phyloP scores from a whole-genome alignment of 2,797 vertebrate genomes.

The Phalloptychus januarius region DNA sequence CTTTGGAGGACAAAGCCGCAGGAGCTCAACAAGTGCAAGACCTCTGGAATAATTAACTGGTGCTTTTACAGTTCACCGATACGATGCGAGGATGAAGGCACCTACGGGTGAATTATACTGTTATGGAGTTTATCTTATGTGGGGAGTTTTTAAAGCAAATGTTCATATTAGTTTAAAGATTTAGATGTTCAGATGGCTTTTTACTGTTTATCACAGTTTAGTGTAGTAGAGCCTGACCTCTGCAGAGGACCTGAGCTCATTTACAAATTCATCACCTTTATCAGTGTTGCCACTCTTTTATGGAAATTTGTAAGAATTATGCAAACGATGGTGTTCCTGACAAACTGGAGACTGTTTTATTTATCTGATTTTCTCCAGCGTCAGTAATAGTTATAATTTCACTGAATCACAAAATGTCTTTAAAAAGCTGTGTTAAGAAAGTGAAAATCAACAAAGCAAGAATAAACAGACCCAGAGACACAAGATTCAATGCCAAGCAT shows the following conservation, averaged over 20 bases:
- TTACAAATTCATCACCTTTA: not conserved
- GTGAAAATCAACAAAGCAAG: not conserved
- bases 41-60: slow-evolving; percentile 26
- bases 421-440: not conserved
- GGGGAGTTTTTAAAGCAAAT: slow-evolving; percentile 35
- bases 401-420: not conserved
- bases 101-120: slow-evolving; percentile 17
- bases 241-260: not conserved
- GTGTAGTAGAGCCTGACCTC: not conserved
- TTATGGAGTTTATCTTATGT: not conserved
- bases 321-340: not conserved
- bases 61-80: slow-evolving; percentile 17
- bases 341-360: not conserved
- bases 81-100: slow-evolving; percentile 37
- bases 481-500: not conserved
- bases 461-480: not conserved
- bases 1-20: slow-evolving; percentile 39
- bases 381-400: not conserved
- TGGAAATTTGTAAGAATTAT: not conserved
- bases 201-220: not conserved
- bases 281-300: not conserved
- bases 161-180: not conserved
- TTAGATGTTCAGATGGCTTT: not conserved
- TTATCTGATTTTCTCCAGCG: not conserved
- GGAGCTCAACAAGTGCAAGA: slow-evolving; percentile 44